A percentile compares a stretch with the other conserved stretches of the same genome.
phyloP scores from a whole-genome alignment of 1,140 invertebrate genomes.

The Archivesica marissinica region DNA sequence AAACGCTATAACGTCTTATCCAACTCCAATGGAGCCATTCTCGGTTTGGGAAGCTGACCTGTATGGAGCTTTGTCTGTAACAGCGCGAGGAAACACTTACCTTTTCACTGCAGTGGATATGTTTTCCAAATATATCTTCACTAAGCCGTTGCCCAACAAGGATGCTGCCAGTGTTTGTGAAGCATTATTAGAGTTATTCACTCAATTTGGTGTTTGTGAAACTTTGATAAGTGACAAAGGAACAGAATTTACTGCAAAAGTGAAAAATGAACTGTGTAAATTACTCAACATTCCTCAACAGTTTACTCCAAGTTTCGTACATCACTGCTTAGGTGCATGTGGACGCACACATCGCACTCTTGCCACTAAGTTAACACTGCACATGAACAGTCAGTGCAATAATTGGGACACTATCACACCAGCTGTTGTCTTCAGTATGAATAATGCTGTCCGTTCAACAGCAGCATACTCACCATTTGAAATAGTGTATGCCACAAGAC shows the following conservation, averaged over 20 bases:
- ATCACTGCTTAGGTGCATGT: not conserved
- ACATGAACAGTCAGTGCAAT: not conserved
- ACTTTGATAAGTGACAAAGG: constrained; percentile 5
- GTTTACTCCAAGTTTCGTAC: constrained; percentile 30
- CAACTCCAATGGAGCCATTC: not conserved
- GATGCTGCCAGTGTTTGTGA: constrained; percentile 23
- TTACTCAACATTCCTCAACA: constrained; percentile 13
- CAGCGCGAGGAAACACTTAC: constrained; percentile 52
- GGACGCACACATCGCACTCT: not conserved
- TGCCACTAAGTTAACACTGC: not conserved
- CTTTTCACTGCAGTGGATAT: constrained; percentile 63
- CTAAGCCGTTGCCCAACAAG: not conserved
- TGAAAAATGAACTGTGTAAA: constrained; percentile 1
- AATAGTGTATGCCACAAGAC: constrained; percentile 8
- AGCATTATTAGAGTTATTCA: not conserved
- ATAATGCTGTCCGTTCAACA: constrained; percentile 4
- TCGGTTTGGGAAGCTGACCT: constrained; percentile 6
- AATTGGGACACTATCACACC: not conserved
- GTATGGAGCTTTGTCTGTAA: constrained; percentile 48
- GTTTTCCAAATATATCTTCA: constrained; percentile 43
- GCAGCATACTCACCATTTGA: constrained; percentile 20
- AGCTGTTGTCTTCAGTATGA: constrained; percentile 3
- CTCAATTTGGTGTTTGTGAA: constrained; percentile 11
- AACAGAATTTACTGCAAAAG: constrained; percentile 4
- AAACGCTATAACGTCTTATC: constrained; percentile 9